Evolutionary conservation across 2,113 vertebrate species (phyloP).

Genomic region (Leucopsar rothschildi): DNA sequence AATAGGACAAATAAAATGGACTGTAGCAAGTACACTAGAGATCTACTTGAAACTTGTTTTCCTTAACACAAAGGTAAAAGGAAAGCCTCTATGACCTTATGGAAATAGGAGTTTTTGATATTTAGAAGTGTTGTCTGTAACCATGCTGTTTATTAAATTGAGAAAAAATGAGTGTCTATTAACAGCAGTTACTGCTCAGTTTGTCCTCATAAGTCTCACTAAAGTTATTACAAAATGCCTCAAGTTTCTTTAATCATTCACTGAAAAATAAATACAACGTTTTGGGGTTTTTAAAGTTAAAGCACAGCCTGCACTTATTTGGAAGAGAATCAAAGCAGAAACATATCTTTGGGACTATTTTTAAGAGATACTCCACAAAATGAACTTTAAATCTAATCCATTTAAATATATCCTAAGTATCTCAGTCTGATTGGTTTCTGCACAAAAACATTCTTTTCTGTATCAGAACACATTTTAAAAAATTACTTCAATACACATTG

Average conservation of each 20-base stretch:
- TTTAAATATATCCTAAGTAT: background rate
- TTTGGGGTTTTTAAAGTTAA: background rate
- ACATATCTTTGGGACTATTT: background rate
- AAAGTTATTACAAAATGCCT: background rate
- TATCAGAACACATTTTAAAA: background rate
- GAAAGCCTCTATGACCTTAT: background rate
- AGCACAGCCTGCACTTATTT: background rate
- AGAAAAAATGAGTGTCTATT: background rate
- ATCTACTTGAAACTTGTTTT: background rate
- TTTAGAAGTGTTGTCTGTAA: background rate
- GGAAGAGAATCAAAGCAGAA: background rate
- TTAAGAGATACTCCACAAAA: background rate
- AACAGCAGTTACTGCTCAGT: background rate
- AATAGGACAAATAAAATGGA: background rate
- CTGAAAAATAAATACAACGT: background rate
- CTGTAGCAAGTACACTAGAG: background rate
- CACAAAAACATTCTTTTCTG: background rate
- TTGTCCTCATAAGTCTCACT: background rate
- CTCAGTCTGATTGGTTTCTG: background rate
- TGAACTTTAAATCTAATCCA: background rate
- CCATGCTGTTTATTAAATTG: background rate
- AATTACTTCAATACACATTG: background rate
- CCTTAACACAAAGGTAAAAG: background rate
- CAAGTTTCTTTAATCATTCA: background rate
- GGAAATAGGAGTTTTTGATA: background rate